A percentile compares a stretch with the other conserved stretches of the same genome.
phyloP scores from a whole-genome alignment of 1,140 invertebrate species.

The Penaeus chinensis region DNA sequence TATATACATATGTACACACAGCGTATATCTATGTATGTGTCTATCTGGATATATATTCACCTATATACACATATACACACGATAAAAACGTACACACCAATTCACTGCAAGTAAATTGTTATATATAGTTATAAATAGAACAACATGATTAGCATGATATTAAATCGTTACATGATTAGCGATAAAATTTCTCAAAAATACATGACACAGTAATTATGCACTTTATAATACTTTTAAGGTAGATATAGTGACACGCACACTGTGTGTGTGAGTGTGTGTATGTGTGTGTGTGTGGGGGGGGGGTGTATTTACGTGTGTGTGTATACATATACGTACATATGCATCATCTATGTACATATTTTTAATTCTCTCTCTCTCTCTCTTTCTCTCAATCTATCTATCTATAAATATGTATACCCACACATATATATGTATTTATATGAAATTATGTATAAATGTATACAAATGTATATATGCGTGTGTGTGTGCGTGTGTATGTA shows the following conservation, averaged over 20 bases:
- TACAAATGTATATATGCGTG: neutral
- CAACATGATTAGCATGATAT: too few species aligned
- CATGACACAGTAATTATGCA: too few species aligned
- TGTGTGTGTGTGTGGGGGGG: too few species aligned
- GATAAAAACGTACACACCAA: neutral
- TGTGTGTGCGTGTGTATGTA: neutral
- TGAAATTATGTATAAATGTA: neutral
- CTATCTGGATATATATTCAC: neutral
- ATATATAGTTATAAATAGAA: too few species aligned
- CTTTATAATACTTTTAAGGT: too few species aligned
- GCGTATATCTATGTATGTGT: neutral
- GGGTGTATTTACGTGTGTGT: neutral
- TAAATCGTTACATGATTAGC: too few species aligned
- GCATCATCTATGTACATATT: neutral
- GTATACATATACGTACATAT: neutral
- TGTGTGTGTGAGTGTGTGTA: too few species aligned
- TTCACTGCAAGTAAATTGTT: neutral
- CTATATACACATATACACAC: neutral
- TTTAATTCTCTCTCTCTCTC: neutral
- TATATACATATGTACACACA: neutral
- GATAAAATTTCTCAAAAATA: too few species aligned
- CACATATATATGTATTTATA: neutral
- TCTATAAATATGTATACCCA: slow-evolving; percentile 4
- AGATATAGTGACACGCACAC: too few species aligned
- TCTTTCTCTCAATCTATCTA: neutral